Conservation (phyloP, 2,797 vertebrate species). For the Valencia hispanica region DNA sequence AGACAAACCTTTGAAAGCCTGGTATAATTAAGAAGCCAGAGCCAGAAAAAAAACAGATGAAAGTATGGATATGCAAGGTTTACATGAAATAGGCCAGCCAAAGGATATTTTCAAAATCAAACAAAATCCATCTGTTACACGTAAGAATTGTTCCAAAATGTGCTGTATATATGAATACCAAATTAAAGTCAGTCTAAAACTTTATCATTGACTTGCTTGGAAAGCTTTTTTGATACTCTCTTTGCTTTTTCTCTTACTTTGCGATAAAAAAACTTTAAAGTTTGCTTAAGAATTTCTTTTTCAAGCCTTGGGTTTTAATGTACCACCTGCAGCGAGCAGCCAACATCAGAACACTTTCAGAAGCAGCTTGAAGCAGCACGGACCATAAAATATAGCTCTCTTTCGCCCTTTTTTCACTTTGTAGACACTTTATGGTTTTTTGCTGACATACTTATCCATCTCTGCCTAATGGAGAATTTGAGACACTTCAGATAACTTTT, state of each 20-base stretch:
- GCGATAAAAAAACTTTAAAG: constrained; percentile 47
- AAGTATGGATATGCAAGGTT: constrained; percentile 19
- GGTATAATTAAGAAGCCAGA: constrained; percentile 21
- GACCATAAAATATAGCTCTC: constrained; percentile 26
- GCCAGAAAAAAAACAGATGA: constrained; percentile 12
- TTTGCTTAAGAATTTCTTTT: not conserved
- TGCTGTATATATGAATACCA: constrained; percentile 53
- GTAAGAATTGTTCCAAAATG: constrained; percentile 24
- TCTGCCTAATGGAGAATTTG: constrained; percentile 21
- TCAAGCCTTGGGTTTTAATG: not conserved
- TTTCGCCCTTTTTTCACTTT: constrained; percentile 19
- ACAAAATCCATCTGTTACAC: constrained; percentile 17
- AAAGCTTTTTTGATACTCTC: constrained; percentile 26
- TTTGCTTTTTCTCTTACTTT: constrained; percentile 43
- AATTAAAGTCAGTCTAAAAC: constrained; percentile 34
- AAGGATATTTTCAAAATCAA: constrained; percentile 26
- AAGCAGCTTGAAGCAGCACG: constrained; percentile 5
- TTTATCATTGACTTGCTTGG: constrained; percentile 21
- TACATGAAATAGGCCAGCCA: constrained; percentile 29
- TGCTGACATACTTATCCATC: constrained; percentile 27
- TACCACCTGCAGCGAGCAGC: constrained; percentile 29
- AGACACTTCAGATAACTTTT: not conserved
- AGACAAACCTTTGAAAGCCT: constrained; percentile 16
- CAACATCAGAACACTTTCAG: constrained; percentile 4
- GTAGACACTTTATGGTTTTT: constrained; percentile 35